A percentile compares a stretch with the other conserved stretches of the same genome.
Evolutionary conservation across 2,888 invertebrate species (phyloP).

Genomic region (Pinctada fucata): DNA sequence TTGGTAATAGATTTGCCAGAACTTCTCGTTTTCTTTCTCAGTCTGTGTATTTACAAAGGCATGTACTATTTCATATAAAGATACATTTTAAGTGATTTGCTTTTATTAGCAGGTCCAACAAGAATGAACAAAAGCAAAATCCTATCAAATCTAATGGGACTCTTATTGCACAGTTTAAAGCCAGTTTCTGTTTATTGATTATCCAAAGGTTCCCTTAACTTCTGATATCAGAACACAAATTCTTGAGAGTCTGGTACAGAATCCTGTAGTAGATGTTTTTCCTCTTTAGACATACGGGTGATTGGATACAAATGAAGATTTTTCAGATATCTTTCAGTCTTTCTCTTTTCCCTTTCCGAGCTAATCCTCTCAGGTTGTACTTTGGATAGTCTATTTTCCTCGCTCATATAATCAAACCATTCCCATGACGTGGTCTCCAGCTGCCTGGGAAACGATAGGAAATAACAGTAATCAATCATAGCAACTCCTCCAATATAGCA

Average conservation of each 20-base stretch:
- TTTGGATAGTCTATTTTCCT: slow-evolving; percentile 44
- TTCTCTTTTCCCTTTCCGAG: slow-evolving; percentile 3
- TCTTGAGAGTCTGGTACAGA: slow-evolving; percentile 21
- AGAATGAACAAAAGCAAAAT: too few relatives aligned
- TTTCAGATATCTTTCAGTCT: background rate
- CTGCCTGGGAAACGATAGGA: slow-evolving; percentile 9
- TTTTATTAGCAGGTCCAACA: too few relatives aligned
- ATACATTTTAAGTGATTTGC: too few relatives aligned
- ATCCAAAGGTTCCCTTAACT: too few relatives aligned
- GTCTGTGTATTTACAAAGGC: too few relatives aligned
- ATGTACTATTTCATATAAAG: too few relatives aligned
- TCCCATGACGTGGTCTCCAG: slow-evolving; percentile 28
- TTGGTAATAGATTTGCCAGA: too few relatives aligned
- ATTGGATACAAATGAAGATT: slow-evolving; percentile 19
- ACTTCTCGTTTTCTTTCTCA: too few relatives aligned
- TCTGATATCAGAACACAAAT: too few relatives aligned
- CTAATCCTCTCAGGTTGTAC: slow-evolving; percentile 12
- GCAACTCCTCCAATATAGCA: background rate
- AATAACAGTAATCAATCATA: background rate
- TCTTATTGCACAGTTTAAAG: too few relatives aligned
- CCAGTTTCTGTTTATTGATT: too few relatives aligned
- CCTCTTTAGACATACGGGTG: slow-evolving; percentile 12
- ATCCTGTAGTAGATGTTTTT: slow-evolving; percentile 11
- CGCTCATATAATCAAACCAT: slow-evolving; percentile 54
- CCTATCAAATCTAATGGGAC: too few relatives aligned